Conservation (phyloP, 2,888 invertebrate genomes). For the Noctua fimbriata region DNA sequence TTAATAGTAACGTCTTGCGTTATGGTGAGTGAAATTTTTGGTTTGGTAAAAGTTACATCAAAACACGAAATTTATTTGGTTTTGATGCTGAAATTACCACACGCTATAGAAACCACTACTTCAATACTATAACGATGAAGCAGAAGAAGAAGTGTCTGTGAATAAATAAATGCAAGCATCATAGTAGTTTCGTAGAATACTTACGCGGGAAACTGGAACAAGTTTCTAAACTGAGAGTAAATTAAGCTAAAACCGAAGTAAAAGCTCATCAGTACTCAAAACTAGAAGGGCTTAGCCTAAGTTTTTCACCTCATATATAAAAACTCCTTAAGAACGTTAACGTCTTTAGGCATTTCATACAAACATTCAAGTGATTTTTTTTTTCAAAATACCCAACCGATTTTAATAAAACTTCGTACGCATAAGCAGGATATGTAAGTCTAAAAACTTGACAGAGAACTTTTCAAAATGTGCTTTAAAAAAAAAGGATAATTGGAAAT, state of each 20-base stretch:
- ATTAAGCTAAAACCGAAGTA: not conserved
- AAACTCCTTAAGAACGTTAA: not conserved
- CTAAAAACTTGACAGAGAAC: too few species aligned
- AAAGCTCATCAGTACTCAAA: too few species aligned
- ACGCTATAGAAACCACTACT: not conserved
- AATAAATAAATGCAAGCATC: not conserved
- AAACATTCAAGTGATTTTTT: too few species aligned
- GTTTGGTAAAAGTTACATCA: not conserved
- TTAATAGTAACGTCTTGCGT: slow-evolving; percentile 22
- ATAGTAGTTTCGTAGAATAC: not conserved
- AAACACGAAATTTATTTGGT: not conserved
- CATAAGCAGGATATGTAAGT: too few species aligned
- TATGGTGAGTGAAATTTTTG: not conserved
- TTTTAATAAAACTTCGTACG: too few species aligned
- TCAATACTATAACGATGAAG: not conserved
- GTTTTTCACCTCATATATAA: not conserved
- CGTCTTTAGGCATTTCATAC: too few species aligned
- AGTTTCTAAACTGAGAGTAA: not conserved
- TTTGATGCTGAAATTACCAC: not conserved
- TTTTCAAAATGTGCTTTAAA: too few species aligned
- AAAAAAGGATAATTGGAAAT: too few species aligned
- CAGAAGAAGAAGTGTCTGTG: not conserved
- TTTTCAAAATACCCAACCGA: too few species aligned
- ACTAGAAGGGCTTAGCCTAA: too few species aligned
- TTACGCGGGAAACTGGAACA: not conserved